Base-by-base conservation (phyloP, 2,888 invertebrate species). In the Tortrix viridana region DNA sequence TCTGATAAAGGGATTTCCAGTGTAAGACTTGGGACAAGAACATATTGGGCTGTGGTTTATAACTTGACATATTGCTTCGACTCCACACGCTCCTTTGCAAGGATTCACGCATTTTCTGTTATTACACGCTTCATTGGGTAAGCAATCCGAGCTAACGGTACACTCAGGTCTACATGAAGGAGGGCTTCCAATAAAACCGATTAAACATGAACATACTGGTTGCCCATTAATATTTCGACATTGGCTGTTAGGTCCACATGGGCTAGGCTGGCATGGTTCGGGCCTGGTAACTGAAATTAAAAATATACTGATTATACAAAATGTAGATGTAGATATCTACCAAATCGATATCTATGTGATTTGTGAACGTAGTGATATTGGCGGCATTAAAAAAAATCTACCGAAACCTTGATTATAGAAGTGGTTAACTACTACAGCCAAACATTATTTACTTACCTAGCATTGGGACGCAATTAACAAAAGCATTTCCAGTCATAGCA, bases 11-110 rank as follows among this genome's bases (percentile, higher is more conserved):
- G 96, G 96, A 93, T 96, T 95, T 50, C 96, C 97, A 6, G 94
- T 94, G 73, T 93, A 94, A 53, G 93, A 88, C 22, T 88, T 74
- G 26, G 94, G 94, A 72, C 96, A 97, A 56, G 94, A 94, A 80
- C 96, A 96, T 80, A 96, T 95, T 4, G 96, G 96, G 83, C 95
- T 96, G 75, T 97, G 96, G 80, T 95, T 96, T 53, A 96, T 94
- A 26, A 97, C 95, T 85, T 95, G 94, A 77, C 97, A 97, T 69
- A 93, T 92, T 2, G 97, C 96, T 68, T 91, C 92, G 26, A 96
- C 89, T 20, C 97, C 97, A 77, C 97, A 97, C n/a, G 96, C 94
- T 72, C 96, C 96, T 60, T 94, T 94, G 76, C 97, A 97, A n/a
- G 97, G 97, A 81, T 97, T 94, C 32, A 94, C 89, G 79, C 97